Percentiles rank a stretch among this genome's conserved stretches.
These are phyloP conservation scores for Rapana venosa DNA, from an alignment of 2,888 invertebrate genomes.

Conservation along the genomic window DNA sequence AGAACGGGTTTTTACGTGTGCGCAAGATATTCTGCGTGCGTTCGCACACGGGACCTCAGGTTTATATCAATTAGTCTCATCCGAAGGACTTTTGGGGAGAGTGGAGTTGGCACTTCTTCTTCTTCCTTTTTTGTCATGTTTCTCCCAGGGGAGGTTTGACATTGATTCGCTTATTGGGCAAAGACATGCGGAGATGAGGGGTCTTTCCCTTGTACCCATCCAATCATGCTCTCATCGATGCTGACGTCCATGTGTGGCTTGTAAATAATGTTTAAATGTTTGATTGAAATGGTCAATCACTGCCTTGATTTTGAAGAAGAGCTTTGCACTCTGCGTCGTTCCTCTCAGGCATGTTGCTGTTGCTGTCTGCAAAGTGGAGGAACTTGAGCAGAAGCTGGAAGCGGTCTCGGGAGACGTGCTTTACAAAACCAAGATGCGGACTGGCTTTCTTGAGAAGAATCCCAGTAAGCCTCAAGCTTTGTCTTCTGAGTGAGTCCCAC, in stretches of 20 bases:
- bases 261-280: background rate
- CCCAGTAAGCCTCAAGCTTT: constrained; percentile 23
- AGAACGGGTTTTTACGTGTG: no score
- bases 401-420: constrained; percentile 30
- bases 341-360: background rate
- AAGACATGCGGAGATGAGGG: background rate
- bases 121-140: no score
- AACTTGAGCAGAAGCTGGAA: constrained; percentile 29
- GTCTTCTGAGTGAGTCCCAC: constrained; percentile 26
- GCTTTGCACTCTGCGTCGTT: background rate
- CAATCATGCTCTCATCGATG: constrained; percentile 36
- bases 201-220: constrained; percentile 23
- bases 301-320: constrained; percentile 13
- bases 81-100: no score
- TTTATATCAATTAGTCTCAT: no score
- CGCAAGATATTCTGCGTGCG: no score
- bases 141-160: no score
- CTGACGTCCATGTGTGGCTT: background rate
- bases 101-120: no score
- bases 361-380: constrained; percentile 26
- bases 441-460: background rate
- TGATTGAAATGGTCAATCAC: constrained; percentile 19
- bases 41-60: no score
- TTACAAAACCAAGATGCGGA: constrained; percentile 20
- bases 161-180: constrained; percentile 18